Evolutionary conservation across 2,888 invertebrate species (phyloP).

Genomic region (Trichopoda pennipes): DNA sequence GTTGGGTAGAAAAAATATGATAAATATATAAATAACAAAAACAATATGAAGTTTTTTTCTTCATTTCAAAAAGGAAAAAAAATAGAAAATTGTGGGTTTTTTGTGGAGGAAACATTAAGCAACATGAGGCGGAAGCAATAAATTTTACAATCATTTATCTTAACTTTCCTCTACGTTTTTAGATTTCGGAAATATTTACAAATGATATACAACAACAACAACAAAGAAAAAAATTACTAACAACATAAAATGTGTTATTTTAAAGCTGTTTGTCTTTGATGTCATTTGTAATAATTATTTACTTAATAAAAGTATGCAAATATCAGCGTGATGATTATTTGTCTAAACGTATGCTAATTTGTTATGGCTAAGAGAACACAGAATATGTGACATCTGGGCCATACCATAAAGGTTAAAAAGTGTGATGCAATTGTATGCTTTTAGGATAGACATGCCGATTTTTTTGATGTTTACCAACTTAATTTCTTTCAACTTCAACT

Average conservation of each 20-base stretch:
- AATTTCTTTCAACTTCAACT: no score
- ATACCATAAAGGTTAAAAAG: background rate
- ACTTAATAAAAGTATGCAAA: slow-evolving; percentile 27
- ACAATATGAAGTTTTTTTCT: no score
- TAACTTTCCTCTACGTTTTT: slow-evolving; percentile 1
- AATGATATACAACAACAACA: slow-evolving; percentile 32
- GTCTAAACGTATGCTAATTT: slow-evolving; percentile 36
- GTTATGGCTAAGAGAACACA: background rate
- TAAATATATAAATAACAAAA: slow-evolving; percentile 41
- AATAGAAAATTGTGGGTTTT: slow-evolving; percentile 51
- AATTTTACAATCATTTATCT: slow-evolving; percentile 68
- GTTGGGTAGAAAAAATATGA: slow-evolving; percentile 41
- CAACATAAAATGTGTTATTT: slow-evolving; percentile 69
- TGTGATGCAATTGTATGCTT: slow-evolving; percentile 11
- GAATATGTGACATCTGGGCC: slow-evolving; percentile 9
- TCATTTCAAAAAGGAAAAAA: slow-evolving; percentile 30
- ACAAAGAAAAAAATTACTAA: slow-evolving; percentile 18
- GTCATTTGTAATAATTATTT: slow-evolving; percentile 67
- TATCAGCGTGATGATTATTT: slow-evolving; percentile 24
- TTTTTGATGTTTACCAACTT: no score
- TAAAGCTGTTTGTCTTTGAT: slow-evolving; percentile 36
- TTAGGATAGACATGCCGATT: background rate
- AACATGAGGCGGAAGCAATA: slow-evolving; percentile 63
- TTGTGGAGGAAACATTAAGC: slow-evolving; percentile 15
- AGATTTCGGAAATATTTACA: slow-evolving; percentile 18